These are phyloP conservation scores for Lithophane ornitopus DNA, from an alignment of 2,888 invertebrate species.

Conservation along the genomic window DNA sequence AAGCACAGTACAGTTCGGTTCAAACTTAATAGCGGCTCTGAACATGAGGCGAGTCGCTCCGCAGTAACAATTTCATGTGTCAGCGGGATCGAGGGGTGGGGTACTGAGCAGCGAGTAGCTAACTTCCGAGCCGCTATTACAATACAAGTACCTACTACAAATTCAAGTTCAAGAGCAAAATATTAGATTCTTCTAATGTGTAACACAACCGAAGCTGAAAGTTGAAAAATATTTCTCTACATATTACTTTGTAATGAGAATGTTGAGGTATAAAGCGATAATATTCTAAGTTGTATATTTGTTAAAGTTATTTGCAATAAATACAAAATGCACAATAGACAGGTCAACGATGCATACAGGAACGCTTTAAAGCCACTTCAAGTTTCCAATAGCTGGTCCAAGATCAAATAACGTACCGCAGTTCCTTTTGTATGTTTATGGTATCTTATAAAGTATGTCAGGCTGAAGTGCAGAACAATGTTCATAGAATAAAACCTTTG, in stretches of 20 bases:
- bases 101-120: too few relatives aligned
- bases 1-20: background rate
- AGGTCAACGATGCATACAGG: background rate
- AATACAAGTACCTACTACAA: too few relatives aligned
- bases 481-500: constrained; percentile 18
- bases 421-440: constrained; percentile 1
- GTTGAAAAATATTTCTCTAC: background rate
- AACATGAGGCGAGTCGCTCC: too few relatives aligned
- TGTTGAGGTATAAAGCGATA: background rate
- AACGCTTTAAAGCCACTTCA: constrained; percentile 8
- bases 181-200: constrained; percentile 2
- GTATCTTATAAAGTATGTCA: constrained; percentile 3
- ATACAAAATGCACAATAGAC: constrained; percentile 5
- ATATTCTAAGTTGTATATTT: background rate
- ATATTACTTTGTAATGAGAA: constrained; percentile 14
- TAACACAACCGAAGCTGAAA: background rate
- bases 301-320: constrained; percentile 8
- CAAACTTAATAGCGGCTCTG: too few relatives aligned
- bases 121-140: too few relatives aligned
- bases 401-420: background rate
- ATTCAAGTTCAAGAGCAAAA: background rate
- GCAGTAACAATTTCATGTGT: too few relatives aligned
- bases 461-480: constrained; percentile 3
- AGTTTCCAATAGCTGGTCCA: constrained; percentile 9
- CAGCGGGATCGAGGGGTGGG: too few relatives aligned